Conservation (phyloP, 2,888 invertebrate genomes). For the Cataglyphis albicans region DNA sequence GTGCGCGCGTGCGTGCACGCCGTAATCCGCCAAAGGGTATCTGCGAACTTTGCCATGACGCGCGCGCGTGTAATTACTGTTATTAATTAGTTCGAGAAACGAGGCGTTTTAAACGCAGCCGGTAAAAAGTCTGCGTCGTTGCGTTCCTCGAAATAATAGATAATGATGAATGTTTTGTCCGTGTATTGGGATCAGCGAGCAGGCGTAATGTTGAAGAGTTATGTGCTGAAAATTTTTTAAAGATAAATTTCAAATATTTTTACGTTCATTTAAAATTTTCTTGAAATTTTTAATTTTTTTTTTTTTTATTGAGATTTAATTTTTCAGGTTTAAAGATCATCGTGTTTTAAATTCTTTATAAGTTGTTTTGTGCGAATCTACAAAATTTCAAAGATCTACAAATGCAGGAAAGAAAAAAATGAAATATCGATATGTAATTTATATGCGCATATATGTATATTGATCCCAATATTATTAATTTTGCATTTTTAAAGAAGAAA, state of each 20-base stretch:
- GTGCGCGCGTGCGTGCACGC: constrained; percentile 44
- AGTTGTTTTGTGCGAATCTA: neutral
- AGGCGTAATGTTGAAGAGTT: neutral
- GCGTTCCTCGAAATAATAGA: neutral
- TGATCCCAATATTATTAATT: constrained; percentile 1
- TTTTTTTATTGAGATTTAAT: neutral
- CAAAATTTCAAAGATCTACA: neutral
- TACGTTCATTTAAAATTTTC: neutral
- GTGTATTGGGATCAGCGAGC: neutral
- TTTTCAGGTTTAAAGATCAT: neutral
- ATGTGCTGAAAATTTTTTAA: neutral
- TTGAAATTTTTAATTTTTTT: neutral
- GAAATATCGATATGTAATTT: neutral
- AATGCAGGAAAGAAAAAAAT: neutral
- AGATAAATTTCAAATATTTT: neutral
- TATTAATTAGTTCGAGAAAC: constrained; percentile 76
- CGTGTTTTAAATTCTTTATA: neutral
- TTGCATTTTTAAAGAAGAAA: neutral
- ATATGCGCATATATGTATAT: neutral
- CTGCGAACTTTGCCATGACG: constrained; percentile 80
- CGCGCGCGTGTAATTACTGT: constrained; percentile 83
- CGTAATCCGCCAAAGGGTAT: constrained; percentile 70
- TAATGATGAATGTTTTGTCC: neutral
- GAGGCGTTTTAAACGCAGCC: neutral
- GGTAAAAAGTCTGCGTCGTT: neutral